Evolutionary conservation across 2,113 vertebrate genomes (phyloP).

Genomic region (Setophaga kirtlandii): DNA sequence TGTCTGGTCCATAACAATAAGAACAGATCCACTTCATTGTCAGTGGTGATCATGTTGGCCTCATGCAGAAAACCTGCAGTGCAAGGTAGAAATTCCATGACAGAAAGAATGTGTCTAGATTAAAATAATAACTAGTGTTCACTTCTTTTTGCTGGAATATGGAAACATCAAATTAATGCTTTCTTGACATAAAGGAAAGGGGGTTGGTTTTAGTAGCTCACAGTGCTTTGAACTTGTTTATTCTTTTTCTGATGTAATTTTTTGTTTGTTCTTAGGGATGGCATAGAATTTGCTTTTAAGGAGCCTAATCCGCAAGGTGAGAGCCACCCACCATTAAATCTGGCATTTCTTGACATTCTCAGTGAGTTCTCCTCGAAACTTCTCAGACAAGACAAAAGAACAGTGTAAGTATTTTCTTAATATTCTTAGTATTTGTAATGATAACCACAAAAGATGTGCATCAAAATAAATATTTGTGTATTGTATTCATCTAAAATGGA

Average conservation of each 20-base stretch:
- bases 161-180: background rate
- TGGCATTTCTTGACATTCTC: constrained; percentile 97
- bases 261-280: constrained; percentile 81
- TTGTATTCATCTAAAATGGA: background rate
- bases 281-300: constrained; percentile 99
- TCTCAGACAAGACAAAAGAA: constrained; percentile 98
- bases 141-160: background rate
- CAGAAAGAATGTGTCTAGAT: no score
- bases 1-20: background rate
- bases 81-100: background rate
- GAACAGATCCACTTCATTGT: background rate
- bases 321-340: constrained; percentile 91
- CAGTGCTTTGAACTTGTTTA: background rate
- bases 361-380: constrained; percentile 99
- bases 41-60: background rate
- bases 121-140: background rate
- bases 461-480: background rate
- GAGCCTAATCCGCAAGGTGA: constrained; percentile 97
- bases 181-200: background rate
- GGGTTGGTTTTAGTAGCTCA: background rate
- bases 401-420: constrained; percentile 88
- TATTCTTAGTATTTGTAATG: background rate
- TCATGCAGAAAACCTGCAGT: background rate
- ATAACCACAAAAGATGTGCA: background rate
- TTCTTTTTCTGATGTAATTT: background rate